Evolutionary conservation across 2,797 vertebrate genomes (phyloP).

Genomic region (Fistularia commersonii): DNA sequence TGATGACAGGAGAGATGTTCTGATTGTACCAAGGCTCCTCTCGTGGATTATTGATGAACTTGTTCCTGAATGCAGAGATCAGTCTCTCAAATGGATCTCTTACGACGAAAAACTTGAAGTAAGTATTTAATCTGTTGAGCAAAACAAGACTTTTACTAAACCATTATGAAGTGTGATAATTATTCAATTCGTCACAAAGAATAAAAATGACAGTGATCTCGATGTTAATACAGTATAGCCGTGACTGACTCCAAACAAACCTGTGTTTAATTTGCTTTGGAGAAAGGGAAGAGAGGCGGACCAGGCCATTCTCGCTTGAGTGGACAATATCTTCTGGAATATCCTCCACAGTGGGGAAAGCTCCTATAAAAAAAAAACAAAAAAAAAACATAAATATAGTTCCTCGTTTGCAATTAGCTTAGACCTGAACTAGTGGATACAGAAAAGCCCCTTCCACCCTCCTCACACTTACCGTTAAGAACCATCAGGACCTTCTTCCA

Average conservation of each 20-base stretch:
- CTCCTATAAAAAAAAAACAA: conserved; percentile 69
- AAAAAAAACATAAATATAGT: background rate
- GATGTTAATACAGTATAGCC: too few relatives aligned
- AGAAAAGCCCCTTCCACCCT: too few relatives aligned
- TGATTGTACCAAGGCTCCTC: conserved; percentile 98
- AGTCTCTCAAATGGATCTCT: conserved; percentile 96
- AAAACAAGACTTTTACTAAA: background rate
- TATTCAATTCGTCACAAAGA: too few relatives aligned
- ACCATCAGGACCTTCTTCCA: conserved; percentile 99
- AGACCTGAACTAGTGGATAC: too few relatives aligned
- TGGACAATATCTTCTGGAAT: conserved; percentile 95
- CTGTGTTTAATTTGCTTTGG: conserved; percentile 83
- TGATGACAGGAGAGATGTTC: conserved; percentile 92
- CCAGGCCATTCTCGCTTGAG: conserved; percentile 93
- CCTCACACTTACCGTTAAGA: conserved; percentile 83
- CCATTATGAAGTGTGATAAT: background rate
- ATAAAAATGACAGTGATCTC: too few relatives aligned
- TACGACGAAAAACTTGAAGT: conserved; percentile 98
- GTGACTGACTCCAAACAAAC: conserved; percentile 65
- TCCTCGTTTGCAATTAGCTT: too few relatives aligned
- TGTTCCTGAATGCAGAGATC: conserved; percentile 97
- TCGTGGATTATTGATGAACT: conserved; percentile 95
- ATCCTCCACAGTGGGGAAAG: conserved; percentile 86
- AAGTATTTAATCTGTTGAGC: conserved; percentile 81
- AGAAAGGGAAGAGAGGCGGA: conserved; percentile 88